Evolutionary conservation across 2,113 vertebrate genomes (phyloP).

Genomic region (Notarius quadriscutis): DNA sequence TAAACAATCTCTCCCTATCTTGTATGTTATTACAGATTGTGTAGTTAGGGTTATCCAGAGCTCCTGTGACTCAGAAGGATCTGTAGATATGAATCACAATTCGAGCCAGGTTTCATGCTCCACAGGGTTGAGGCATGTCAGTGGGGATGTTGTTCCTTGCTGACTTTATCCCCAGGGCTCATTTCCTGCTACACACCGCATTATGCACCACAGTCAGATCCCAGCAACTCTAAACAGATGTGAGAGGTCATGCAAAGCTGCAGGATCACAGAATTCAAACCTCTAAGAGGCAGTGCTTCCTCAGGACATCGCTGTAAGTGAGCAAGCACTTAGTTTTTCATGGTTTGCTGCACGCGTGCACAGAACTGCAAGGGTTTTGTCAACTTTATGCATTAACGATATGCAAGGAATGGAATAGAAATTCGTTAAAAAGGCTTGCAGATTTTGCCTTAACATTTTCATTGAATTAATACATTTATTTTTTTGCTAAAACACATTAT

Average conservation of each 20-base stretch:
- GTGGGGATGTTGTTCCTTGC: conserved; percentile 44
- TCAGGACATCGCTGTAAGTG: neutral
- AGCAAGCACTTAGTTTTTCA: neutral
- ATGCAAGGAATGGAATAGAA: neutral
- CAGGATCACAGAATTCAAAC: conserved; percentile 5
- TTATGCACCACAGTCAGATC: conserved; percentile 39
- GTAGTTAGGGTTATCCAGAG: conserved; percentile 12
- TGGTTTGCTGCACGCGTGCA: neutral
- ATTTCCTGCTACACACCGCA: conserved; percentile 27
- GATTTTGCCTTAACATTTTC: neutral
- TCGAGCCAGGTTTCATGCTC: conserved; percentile 46
- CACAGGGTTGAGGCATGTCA: conserved; percentile 24
- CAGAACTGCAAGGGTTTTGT: neutral
- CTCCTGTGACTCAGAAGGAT: conserved; percentile 42
- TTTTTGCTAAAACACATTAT: neutral
- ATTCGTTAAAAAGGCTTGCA: neutral
- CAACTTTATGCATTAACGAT: neutral
- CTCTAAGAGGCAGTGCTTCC: neutral
- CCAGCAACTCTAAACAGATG: conserved; percentile 40
- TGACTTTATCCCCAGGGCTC: conserved; percentile 33
- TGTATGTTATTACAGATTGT: conserved; percentile 33
- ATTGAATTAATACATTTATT: neutral
- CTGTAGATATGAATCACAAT: conserved; percentile 42
- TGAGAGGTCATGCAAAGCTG: conserved; percentile 25
- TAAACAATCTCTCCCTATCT: neutral